Evolutionary conservation across 2,797 vertebrate species (phyloP).

Genomic region (Amblyraja radiata): DNA sequence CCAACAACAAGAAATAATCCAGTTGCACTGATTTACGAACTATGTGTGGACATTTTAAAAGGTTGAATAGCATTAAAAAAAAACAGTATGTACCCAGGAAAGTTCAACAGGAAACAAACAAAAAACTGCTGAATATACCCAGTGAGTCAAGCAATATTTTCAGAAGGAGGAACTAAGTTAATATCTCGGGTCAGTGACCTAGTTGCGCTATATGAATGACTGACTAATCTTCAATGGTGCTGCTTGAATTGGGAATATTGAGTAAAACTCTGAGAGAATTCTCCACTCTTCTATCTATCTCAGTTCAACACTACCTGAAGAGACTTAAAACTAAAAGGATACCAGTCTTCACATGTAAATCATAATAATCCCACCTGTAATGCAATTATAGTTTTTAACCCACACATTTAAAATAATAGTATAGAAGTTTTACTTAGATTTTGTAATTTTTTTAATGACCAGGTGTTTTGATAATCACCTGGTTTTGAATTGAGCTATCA

Average conservation of each 20-base stretch:
- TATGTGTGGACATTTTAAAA: background rate
- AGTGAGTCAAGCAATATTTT: no score
- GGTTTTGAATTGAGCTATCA: background rate
- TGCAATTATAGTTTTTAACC: background rate
- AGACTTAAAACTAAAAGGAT: background rate
- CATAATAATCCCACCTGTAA: background rate
- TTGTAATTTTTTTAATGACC: background rate
- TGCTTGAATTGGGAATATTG: background rate
- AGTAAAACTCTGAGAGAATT: background rate
- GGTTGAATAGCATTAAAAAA: background rate
- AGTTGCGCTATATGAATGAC: background rate
- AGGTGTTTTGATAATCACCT: background rate
- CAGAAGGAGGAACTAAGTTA: no score
- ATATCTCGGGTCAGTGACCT: no score
- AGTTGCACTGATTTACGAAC: background rate
- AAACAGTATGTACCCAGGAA: background rate
- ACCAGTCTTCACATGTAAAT: background rate
- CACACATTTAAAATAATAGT: background rate
- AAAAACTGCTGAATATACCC: background rate
- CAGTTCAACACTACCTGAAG: background rate
- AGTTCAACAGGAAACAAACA: background rate
- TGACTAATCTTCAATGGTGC: background rate
- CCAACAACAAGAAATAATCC: background rate
- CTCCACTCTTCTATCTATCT: background rate
- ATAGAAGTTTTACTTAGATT: background rate